Base-by-base conservation (phyloP, 2,888 invertebrate genomes). In the Macropis europaea region DNA sequence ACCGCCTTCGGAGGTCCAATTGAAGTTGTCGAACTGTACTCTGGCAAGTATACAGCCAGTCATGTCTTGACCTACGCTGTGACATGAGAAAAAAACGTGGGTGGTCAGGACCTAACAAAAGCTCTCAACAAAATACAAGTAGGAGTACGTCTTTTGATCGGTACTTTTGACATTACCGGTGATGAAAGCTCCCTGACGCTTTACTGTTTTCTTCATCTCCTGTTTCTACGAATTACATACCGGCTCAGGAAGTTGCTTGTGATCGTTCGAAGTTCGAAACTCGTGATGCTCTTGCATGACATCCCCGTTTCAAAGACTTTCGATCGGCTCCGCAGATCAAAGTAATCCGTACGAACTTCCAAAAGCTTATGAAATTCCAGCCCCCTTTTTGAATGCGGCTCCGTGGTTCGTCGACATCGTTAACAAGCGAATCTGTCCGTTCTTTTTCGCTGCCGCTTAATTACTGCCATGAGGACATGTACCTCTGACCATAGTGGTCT, bases 201-300 rank as follows among this genome's bases (percentile, higher is more conserved):
- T 22, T 9, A 13, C 3, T 4, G 6, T 15, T 62, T 22, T 26
- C 17, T 15, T 28, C 32, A 50, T 47, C 67, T 24, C 42, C 19
- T 42, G 48, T 19, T 43, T 61, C 30, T 60, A 52, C 59, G 63
- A 76, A 68, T 57, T 43, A 62, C 67, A 42, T 45, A 43, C 61
- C 52, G n/a, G 43, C 62, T 40, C 32, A 40, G 32, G 26, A 40
- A 57, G 60, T 52, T 34, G 15, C 13, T 53, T 47, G 64, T 60
- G 62, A 72, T 77, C 64, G 24, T 34, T n/a, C 11, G 17, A 77
- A 75, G 48, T 78, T 74, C 15, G 61, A 43, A 78, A 75, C 72
- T 76, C 57, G 30, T 48, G n/a, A 32, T 38, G 66, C 64, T 75
- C 73, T 66, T 66, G 68, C 68, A 60, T 61, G 75, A 32, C 53